Conservation (phyloP, 2,888 invertebrate genomes). For the Sarcophaga caerulescens region DNA sequence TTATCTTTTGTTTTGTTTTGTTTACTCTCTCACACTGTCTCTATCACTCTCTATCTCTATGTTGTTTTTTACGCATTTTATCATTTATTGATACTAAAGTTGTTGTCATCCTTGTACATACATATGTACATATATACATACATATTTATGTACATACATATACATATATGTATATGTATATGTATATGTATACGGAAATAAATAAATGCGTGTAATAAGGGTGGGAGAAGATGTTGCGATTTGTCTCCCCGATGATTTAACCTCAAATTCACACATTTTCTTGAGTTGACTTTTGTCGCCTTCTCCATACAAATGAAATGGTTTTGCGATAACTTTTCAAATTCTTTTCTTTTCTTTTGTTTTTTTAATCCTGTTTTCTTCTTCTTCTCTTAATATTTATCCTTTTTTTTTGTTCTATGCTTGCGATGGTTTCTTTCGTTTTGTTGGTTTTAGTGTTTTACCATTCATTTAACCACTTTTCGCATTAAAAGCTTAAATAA, state of each 20-base stretch:
- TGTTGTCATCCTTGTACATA: conserved; percentile 8
- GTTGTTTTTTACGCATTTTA: neutral
- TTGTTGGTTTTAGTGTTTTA: conserved; percentile 42
- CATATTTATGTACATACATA: no score
- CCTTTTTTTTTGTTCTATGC: neutral
- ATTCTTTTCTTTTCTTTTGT: neutral
- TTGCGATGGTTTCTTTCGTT: neutral
- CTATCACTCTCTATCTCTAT: no score
- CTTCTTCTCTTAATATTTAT: neutral
- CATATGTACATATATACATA: neutral
- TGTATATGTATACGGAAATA: neutral
- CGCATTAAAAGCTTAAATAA: conserved; percentile 62
- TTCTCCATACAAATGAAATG: conserved; percentile 3
- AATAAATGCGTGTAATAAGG: no score
- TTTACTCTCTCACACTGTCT: neutral
- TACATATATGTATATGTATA: neutral
- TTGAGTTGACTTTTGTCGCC: conserved; percentile 73
- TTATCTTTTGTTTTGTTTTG: conserved; percentile 9
- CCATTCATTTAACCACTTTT: conserved; percentile 55
- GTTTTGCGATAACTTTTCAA: neutral
- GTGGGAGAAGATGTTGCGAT: conserved; percentile 67
- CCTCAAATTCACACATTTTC: conserved; percentile 66
- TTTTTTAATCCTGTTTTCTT: conserved; percentile 7
- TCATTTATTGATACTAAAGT: conserved; percentile 5
- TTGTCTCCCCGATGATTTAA: conserved; percentile 71